Evolutionary conservation across 2,888 invertebrate genomes (phyloP).

Genomic region (Meta bourneti): DNA sequence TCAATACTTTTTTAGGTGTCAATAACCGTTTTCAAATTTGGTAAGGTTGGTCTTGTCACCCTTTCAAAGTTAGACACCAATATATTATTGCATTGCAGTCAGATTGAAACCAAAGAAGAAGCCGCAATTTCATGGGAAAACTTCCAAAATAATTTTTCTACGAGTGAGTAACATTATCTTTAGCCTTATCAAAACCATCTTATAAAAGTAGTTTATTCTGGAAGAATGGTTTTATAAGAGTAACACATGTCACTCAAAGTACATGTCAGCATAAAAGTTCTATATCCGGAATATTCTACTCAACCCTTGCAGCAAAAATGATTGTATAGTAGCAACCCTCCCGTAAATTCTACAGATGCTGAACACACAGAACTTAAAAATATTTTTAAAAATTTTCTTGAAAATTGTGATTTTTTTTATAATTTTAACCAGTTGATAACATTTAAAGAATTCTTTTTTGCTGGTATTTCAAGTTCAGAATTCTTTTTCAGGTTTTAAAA

Average conservation of each 20-base stretch:
- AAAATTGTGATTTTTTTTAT: no score
- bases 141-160: constrained; percentile 75
- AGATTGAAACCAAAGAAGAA: constrained; percentile 73
- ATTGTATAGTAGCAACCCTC: no score
- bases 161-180: constrained; percentile 49
- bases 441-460: neutral
- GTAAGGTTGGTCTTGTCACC: constrained; percentile 63
- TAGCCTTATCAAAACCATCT: neutral
- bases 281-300: no score
- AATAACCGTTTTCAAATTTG: constrained; percentile 65
- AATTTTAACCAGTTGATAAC: neutral
- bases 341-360: neutral
- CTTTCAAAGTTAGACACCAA: constrained; percentile 54
- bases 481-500: neutral
- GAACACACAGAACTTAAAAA: neutral
- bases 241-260: neutral
- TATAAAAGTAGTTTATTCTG: neutral
- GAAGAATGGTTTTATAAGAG: neutral
- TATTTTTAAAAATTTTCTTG: neutral
- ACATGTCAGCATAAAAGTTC: neutral
- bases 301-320: no score
- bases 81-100: constrained; percentile 63
- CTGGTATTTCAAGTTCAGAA: neutral
- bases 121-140: constrained; percentile 77
- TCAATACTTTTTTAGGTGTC: constrained; percentile 57